phyloP scores from a whole-genome alignment of 1,140 invertebrate species.

The Ectropis grisescens region DNA sequence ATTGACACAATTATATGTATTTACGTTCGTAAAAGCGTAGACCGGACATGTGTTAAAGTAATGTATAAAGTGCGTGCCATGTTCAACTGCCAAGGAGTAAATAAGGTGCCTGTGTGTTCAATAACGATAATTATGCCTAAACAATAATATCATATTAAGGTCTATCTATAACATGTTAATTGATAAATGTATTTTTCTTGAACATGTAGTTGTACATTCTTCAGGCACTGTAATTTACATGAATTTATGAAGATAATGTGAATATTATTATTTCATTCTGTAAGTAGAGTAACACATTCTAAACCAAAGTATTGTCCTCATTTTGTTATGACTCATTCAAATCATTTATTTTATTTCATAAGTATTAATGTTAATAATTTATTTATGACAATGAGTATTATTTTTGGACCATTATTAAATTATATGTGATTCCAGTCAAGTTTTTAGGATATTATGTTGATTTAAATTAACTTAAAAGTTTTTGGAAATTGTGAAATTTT shows the following conservation, averaged over 20 bases:
- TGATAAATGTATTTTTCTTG: too few species aligned
- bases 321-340: slow-evolving; percentile 19
- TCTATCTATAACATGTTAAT: too few species aligned
- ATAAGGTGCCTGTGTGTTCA: slow-evolving; percentile 64
- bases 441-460: too few species aligned
- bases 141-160: slow-evolving; percentile 10
- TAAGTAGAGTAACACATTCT: slow-evolving; percentile 33
- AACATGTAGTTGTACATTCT: too few species aligned
- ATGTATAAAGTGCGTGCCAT: slow-evolving; percentile 37
- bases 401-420: slow-evolving; percentile 23
- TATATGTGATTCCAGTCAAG: slow-evolving; percentile 16
- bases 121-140: slow-evolving; percentile 11
- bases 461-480: slow-evolving; percentile 2
- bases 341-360: slow-evolving; percentile 18
- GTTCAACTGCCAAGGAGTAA: slow-evolving; percentile 45
- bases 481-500: slow-evolving; percentile 18
- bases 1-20: too few species aligned
- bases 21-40: too few species aligned
- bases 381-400: slow-evolving; percentile 25
- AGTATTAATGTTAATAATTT: slow-evolving; percentile 17
- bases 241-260: too few species aligned
- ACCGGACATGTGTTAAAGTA: too few species aligned
- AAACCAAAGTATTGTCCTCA: slow-evolving; percentile 47
- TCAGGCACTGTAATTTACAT: too few species aligned
- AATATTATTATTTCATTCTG: too few species aligned